These are phyloP conservation scores for Raja brachyura DNA, from an alignment of 2,113 vertebrate genomes.

Conservation along the genomic window DNA sequence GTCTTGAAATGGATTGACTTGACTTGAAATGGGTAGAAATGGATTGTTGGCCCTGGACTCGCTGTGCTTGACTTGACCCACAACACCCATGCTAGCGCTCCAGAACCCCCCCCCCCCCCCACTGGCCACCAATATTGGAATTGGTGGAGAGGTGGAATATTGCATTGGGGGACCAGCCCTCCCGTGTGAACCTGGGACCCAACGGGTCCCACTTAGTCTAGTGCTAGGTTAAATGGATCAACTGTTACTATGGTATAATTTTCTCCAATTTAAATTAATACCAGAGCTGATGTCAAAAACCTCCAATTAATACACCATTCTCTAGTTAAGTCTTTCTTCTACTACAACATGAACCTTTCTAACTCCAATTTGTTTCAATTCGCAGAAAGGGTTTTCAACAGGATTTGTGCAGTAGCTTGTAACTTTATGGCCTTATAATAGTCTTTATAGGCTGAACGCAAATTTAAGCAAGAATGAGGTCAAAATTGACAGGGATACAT, in stretches of 20 bases:
- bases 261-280: neutral
- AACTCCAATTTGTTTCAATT: slow-evolving; percentile 1
- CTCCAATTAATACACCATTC: neutral
- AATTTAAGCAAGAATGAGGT: neutral
- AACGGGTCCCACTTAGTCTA: too few species aligned
- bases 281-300: neutral
- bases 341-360: neutral
- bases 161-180: too few species aligned
- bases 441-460: neutral
- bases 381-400: neutral
- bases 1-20: too few species aligned
- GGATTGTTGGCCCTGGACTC: too few species aligned
- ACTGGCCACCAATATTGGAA: too few species aligned
- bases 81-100: too few species aligned
- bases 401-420: neutral
- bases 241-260: neutral
- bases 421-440: neutral
- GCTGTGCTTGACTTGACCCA: too few species aligned
- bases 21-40: too few species aligned
- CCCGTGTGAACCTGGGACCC: too few species aligned
- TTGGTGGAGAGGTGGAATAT: too few species aligned
- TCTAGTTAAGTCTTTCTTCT: neutral
- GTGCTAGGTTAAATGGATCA: neutral
- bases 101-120: too few species aligned
- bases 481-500: neutral